Evolutionary conservation across 2,888 invertebrate species (phyloP), one percentile per base, ranked within the genome.

Genomic region (Ceramica pisi): DNA sequence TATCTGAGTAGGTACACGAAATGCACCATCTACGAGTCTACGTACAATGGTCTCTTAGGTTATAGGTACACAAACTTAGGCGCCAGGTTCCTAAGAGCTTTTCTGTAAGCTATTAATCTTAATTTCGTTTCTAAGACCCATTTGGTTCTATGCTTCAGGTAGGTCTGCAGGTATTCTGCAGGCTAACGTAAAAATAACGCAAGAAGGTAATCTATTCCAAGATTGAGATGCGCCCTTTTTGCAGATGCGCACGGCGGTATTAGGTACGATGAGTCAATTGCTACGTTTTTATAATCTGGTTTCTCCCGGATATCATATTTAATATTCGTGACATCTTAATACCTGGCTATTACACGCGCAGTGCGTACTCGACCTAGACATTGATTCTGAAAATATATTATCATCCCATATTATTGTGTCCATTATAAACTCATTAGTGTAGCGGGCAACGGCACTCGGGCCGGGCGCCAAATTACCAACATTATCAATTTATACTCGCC

Each of bases 381-480:
- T 95, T 94, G 95, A 95, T 94, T 93, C 91, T 88, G 89, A 93
- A 94, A 94, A 93, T 94, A 94, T 95, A 94, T 94, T 91, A 95
- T 95, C 93, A 94, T 93, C 90, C 89, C 87, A 92, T 93, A 93
- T 93, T 93, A 95, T 94, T 93, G 90, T 92, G 92, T 92, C 93
- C 95, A 96, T 96, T 96, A 96, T 95, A 96, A 95, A 94, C 92
- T 94, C 95, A 95, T 96, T 95, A 95, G 95, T 93, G 92, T 93
- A 93, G 92, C 95, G 94, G 91, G 92, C 95, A 95, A 96, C 95
- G 95, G 95, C 94, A 95, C 94, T 95, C 92, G 92, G 87, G 85
- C 88, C 91, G 92, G 92, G 90, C 94, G 93, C 95, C 94, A 95
- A 96, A 96, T 96, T 95, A 96, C 95, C 94, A 92, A 92, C 95